phyloP scores from a whole-genome alignment of 2,113 vertebrate species.

The Brachyhypopomus occidentalis region DNA sequence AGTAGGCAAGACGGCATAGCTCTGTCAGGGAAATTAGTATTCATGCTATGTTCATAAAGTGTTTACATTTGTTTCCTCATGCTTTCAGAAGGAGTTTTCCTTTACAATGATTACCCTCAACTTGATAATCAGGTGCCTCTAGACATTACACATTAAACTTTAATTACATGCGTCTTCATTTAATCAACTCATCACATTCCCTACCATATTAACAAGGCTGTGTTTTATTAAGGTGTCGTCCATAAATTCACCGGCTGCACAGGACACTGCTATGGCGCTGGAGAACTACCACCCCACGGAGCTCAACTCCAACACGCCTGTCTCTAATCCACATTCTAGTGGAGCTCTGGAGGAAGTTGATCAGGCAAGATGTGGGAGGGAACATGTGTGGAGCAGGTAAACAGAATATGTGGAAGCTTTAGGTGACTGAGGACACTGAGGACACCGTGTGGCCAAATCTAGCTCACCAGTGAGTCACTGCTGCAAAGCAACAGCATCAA shows the following conservation, averaged over 20 bases:
- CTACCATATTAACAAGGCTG: no score
- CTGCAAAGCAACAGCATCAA: background rate
- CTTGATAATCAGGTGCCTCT: no score
- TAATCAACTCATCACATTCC: no score
- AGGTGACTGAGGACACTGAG: background rate
- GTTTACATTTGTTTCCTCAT: background rate
- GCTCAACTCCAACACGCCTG: no score
- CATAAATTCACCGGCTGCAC: no score
- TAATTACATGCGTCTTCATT: no score
- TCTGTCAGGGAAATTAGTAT: background rate
- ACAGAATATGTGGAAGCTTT: background rate
- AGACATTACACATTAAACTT: no score
- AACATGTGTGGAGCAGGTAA: background rate
- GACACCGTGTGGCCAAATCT: background rate
- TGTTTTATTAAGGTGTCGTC: no score
- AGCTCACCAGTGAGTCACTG: constrained; percentile 1
- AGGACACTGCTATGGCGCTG: no score
- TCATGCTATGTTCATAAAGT: background rate
- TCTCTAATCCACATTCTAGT: no score
- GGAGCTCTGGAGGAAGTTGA: no score
- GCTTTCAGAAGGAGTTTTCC: background rate
- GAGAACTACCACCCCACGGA: no score
- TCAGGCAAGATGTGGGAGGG: background rate
- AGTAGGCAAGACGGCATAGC: background rate
- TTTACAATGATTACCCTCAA: background rate